Evolutionary conservation across 2,888 invertebrate species (phyloP), one percentile per base, ranked within the genome.

Genomic region (Anoplius nigerrimus): DNA sequence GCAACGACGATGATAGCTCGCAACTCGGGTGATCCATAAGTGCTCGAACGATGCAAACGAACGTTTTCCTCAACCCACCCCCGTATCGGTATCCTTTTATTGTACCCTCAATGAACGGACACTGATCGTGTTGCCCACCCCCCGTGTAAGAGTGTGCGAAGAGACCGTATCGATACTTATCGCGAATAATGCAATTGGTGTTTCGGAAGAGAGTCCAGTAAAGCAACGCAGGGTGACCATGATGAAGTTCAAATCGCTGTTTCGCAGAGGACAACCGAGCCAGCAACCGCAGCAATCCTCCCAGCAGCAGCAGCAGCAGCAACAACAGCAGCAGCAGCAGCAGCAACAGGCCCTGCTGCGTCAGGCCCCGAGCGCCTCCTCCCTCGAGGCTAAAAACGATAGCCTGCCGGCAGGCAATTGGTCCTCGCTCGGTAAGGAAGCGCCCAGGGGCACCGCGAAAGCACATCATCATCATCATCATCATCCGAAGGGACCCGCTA

Each of bases 231-330:
- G 80, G 85, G 85, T 87, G 90, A 94, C 92, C 91, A 95, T 95
- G 95, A 95, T 95, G 93, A 96, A 95, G 92, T 93, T 96, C 90
- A 95, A 95, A 93, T 95, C 95, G 87, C 93, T 96, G 89, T 96
- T 96, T 91, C 95, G 95, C 91, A 95, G 95, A 94, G 95, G 95
- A 86, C 94, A 94, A 88, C 88, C 82, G 75, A 87, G 84, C 72
- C 88, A 88, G 74, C 82, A 78, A 75, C 80, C 82, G 70, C 82
- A 82, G 64, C 81, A 79, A 68, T 78, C 82, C 75, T 83, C 82
- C 73, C 82, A 81, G 63, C 83, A 83, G 69, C 78, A 84, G 62
- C 84, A 83, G 68, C 78, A 76, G 89, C 48, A 90, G 90, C 80
- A 91, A 80, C 76, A 78, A 13, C 76, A 71, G 66, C 81, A 73